Conservation (phyloP, 2,888 invertebrate genomes). For the Syrphus vitripennis region DNA sequence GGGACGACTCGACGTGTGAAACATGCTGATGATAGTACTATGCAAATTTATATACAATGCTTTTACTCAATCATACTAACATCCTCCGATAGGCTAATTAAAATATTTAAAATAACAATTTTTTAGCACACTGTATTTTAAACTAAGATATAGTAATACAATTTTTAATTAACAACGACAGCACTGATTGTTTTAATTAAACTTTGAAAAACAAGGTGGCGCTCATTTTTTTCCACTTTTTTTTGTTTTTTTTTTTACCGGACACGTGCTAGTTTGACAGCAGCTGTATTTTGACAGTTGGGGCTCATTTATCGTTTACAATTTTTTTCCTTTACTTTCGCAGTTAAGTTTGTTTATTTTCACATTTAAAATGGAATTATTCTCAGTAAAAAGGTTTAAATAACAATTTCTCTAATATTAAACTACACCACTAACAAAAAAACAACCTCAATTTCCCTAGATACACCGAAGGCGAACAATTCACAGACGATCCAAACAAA, state of each 20-base stretch:
- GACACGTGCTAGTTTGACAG: neutral
- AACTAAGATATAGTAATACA: too few species aligned
- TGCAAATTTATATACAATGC: too few species aligned
- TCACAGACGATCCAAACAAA: slow-evolving; percentile 79
- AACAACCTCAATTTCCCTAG: slow-evolving; percentile 77
- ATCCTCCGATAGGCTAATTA: too few species aligned
- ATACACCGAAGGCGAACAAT: slow-evolving; percentile 81
- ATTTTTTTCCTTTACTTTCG: neutral
- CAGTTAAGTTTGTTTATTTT: slow-evolving; percentile 2
- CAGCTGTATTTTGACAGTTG: neutral
- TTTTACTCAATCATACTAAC: too few species aligned
- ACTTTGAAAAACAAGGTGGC: neutral
- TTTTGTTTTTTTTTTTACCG: neutral
- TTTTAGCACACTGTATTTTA: too few species aligned
- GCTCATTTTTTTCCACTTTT: too few species aligned
- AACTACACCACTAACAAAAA: neutral
- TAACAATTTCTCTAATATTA: neutral
- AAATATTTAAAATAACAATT: too few species aligned
- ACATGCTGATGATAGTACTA: too few species aligned
- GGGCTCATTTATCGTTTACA: neutral
- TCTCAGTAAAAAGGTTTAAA: slow-evolving; percentile 86
- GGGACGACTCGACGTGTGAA: too few species aligned
- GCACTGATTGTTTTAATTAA: neutral
- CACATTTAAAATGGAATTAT: slow-evolving; percentile 84
- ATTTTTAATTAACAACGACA: neutral